Percentiles rank a stretch among this genome's conserved stretches.
phyloP scores from a whole-genome alignment of 2,888 invertebrate genomes.

The Teinopalpus imperialis region DNA sequence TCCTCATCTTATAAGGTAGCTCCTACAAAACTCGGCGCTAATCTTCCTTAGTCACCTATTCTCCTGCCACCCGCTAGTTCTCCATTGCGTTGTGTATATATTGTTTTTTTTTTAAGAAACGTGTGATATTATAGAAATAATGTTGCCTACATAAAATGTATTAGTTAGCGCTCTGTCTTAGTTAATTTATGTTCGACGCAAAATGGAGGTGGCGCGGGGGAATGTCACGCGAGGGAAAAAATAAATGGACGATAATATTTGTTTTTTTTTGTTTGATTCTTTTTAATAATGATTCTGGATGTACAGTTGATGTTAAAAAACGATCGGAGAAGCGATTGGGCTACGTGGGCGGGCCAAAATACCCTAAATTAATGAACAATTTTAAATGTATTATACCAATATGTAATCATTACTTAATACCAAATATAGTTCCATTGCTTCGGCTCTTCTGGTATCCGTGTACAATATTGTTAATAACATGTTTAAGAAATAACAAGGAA shows the following conservation, averaged over 20 bases:
- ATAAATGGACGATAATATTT: constrained; percentile 17
- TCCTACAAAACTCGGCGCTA: no score
- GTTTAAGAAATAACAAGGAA: constrained; percentile 39
- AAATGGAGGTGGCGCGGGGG: constrained; percentile 1
- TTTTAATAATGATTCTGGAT: constrained; percentile 8
- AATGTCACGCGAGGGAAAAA: background rate
- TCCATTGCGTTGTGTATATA: constrained; percentile 19
- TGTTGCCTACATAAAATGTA: constrained; percentile 21
- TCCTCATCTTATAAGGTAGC: no score
- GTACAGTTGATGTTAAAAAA: background rate
- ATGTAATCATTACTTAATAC: constrained; percentile 22
- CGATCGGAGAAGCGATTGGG: background rate
- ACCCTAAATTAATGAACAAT: constrained; percentile 1
- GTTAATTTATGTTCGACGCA: constrained; percentile 16
- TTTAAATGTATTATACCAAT: constrained; percentile 8
- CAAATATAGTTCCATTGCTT: constrained; percentile 25
- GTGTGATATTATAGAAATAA: constrained; percentile 26
- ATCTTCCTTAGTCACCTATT: no score
- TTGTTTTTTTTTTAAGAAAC: constrained; percentile 18
- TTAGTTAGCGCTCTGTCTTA: constrained; percentile 21
- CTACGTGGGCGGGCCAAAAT: background rate
- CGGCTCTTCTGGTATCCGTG: constrained; percentile 22
- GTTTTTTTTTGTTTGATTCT: constrained; percentile 4
- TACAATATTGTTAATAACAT: constrained; percentile 22
- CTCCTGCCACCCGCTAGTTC: background rate